Evolutionary conservation across 2,113 vertebrate species (phyloP), one percentile per base, ranked within the genome.

Genomic region (Anolis sagrei): DNA sequence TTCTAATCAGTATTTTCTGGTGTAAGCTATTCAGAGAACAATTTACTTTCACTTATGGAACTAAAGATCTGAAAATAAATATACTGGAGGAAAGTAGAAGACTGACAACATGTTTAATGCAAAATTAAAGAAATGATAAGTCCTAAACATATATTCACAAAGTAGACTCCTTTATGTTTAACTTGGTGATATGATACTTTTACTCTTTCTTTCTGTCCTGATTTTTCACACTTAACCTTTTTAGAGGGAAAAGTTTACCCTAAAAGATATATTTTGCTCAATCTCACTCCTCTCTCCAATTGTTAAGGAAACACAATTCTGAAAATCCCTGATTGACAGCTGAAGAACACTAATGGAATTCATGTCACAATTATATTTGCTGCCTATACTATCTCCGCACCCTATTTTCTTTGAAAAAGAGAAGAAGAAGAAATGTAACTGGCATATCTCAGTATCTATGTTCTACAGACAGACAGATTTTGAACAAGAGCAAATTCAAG

Each of bases 401-500:
- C 82, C 27, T 4, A 23, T 36, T 64, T 73, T 58, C 16, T 83
- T 86, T 51, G 34, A 34, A 29, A 54, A 36, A 44, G 36, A 21
- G 51, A 73, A 39, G 90, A 73, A 79, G 36, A 64, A 34, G 66
- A 21, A 92, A 88, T 93, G 87, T 89, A 94, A 91, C 90, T 92
- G 79, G 95, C 93, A 90, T 92, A 82, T 93, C 88, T 87, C 92
- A 91, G 93, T 91, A 94, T 95, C 92, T 92, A 82, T 89, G 84
- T 89, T 89, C 64, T 90, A 82, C 82, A 95, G 94, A 93, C 91
- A 92, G 83, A 84, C 79, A 93, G 92, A 93, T 92, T 95, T 95
- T 94, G 93, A 93, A 93, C 90, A 78, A 36, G 87, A 93, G 87
- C 94, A 97, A 96, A 96, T 96, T 97, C 96, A 97, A 97, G 96